phyloP scores from a whole-genome alignment of 2,888 invertebrate genomes.

The Eilema griseolum region DNA sequence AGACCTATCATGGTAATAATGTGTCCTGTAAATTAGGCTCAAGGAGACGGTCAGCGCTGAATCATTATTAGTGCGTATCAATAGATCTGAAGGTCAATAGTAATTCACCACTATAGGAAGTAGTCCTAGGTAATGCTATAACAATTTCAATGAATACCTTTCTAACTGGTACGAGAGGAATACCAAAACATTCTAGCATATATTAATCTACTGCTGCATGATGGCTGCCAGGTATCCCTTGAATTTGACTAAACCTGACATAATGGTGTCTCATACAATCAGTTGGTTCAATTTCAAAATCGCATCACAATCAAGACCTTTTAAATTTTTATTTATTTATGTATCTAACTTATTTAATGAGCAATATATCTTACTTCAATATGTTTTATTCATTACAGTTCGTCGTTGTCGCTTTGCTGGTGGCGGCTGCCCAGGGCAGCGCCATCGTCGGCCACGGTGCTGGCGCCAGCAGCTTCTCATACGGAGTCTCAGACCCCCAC shows the following conservation, averaged over 20 bases:
- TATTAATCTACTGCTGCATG: too few species aligned
- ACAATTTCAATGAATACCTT: neutral
- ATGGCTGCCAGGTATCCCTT: too few species aligned
- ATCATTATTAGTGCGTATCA: too few species aligned
- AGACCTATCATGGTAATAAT: neutral
- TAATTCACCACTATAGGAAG: neutral
- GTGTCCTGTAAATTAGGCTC: neutral
- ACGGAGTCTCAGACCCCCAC: conserved; percentile 81
- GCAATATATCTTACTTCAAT: neutral
- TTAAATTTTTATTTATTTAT: too few species aligned
- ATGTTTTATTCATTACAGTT: conserved; percentile 70
- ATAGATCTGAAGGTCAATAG: too few species aligned
- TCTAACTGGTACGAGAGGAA: neutral
- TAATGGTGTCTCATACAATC: too few species aligned
- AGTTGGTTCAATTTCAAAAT: too few species aligned
- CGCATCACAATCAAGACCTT: too few species aligned
- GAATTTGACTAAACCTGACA: too few species aligned
- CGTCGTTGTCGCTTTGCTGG: conserved; percentile 77
- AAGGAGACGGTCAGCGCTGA: neutral
- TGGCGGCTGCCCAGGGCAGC: conserved; percentile 77
- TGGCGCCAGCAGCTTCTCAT: conserved; percentile 75
- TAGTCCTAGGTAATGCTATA: neutral
- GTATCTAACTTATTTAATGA: neutral
- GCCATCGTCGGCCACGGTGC: conserved; percentile 64
- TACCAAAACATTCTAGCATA: neutral